These are phyloP conservation scores for Tridacna gigas DNA, from an alignment of 2,888 invertebrate species.

Conservation along the genomic window DNA sequence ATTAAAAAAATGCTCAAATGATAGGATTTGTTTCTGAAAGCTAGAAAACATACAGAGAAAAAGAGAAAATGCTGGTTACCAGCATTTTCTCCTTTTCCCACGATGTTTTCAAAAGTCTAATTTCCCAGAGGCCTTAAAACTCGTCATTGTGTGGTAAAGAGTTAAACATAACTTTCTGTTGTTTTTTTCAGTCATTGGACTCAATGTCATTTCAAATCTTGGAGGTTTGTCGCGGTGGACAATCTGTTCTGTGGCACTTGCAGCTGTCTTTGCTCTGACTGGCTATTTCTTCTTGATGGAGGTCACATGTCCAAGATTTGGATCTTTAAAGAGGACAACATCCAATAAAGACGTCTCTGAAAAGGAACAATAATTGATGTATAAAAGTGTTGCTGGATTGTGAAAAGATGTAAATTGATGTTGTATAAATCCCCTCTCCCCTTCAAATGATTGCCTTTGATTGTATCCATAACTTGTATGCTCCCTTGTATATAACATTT, in stretches of 20 bases:
- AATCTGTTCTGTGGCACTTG: conserved; percentile 41
- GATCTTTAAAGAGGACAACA: conserved; percentile 42
- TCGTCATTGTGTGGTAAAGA: neutral
- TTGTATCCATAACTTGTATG: no score
- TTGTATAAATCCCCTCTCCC: no score
- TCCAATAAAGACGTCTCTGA: conserved; percentile 53
- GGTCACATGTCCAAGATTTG: conserved; percentile 31
- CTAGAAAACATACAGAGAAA: neutral
- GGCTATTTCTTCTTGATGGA: conserved; percentile 59
- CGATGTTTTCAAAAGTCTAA: neutral
- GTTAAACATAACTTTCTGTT: neutral
- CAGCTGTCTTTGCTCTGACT: conserved; percentile 51
- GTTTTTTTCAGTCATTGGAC: conserved; percentile 36
- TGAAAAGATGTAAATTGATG: no score
- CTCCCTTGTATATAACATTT: no score
- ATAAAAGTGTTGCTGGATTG: no score
- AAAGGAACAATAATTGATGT: conserved; percentile 43
- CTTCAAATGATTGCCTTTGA: no score
- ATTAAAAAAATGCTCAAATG: no score
- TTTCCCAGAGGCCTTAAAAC: neutral
- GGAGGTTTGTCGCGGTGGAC: conserved; percentile 25
- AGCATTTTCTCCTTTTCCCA: neutral
- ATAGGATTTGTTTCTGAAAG: no score
- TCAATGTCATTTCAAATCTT: neutral
- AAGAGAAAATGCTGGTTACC: neutral